phyloP scores from a whole-genome alignment of 2,113 vertebrate genomes.

The Natator depressus region DNA sequence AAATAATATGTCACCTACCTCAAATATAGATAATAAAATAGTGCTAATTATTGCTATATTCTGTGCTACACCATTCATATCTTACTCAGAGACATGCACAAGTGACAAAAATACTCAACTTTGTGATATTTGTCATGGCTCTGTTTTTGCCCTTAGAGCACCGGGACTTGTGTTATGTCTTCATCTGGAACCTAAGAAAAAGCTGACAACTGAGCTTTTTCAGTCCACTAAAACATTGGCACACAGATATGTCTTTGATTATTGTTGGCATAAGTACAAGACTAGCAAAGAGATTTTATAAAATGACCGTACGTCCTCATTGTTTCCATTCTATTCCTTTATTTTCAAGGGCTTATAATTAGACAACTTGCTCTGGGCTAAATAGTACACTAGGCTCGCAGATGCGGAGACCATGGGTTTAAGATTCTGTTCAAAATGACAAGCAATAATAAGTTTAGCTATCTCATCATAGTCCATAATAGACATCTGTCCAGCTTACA shows the following conservation, averaged over 20 bases:
- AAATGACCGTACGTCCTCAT: neutral
- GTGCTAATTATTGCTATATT: neutral
- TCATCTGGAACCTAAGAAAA: neutral
- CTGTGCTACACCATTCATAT: neutral
- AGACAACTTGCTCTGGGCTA: neutral
- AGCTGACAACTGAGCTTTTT: conserved; percentile 18
- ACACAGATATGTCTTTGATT: neutral
- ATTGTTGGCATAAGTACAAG: neutral
- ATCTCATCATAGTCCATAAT: neutral
- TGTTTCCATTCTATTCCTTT: conserved; percentile 15
- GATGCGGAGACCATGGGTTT: neutral
- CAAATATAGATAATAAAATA: neutral
- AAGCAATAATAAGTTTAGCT: neutral
- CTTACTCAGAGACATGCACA: neutral
- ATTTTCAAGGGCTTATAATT: conserved; percentile 6
- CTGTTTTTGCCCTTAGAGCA: neutral
- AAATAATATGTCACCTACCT: neutral
- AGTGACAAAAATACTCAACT: neutral
- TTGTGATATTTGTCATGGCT: neutral
- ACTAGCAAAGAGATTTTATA: conserved; percentile 8
- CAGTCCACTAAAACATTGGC: conserved; percentile 2
- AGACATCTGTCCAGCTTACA: neutral
- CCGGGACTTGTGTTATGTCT: neutral
- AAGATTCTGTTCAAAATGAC: neutral
- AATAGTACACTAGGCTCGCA: neutral